Evolutionary conservation across 2,888 invertebrate genomes (phyloP), one percentile per base, ranked within the genome.

Genomic region (Stictocephala bisonia): DNA sequence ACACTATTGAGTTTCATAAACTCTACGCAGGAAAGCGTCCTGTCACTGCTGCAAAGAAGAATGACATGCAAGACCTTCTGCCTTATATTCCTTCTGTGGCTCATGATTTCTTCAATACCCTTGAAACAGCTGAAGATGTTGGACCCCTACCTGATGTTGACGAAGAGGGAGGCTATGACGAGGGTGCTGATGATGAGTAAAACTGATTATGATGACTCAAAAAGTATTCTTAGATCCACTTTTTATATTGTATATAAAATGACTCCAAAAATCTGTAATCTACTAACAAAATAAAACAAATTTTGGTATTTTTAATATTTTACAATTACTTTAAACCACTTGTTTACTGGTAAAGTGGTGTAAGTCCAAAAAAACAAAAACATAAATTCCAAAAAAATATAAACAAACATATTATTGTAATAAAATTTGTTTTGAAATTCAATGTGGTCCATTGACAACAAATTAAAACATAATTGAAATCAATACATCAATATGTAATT

Each of bases 131-230:
- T 26, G n/a, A n/a, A n/a, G n/a, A n/a, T n/a, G n/a, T 44, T 18
- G 44, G 44, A 44, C 44, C 44, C 44, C 18, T 44, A 44, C n/a
- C 44, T 44, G 44, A n/a, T 44, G 44, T 44, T 44, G 44, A 44
- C 44, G 44, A 44, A 44, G 44, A 44, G 44, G 44, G 44, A 44
- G 18, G 44, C 44, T 44, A 44, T 44, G 44, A 58, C 20, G 27
- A 29, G 27, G 29, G 31, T 58, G 31, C 31, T 58, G 44, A 44
- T 44, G 27, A 58, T 58, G 27, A 44, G 44, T 44, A 27, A 58
- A 58, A 58, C 20, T 58, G 27, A 24, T 58, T 13, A 29, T 58
- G n/a, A 20, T 58, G 31, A 58, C 29, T 27, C 20, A 51, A 51
- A 51, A 22, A 51, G 24, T 22, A 18, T 51, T 51, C 22, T n/a